phyloP scores from a whole-genome alignment of 2,113 vertebrate genomes.

The Gobius niger region DNA sequence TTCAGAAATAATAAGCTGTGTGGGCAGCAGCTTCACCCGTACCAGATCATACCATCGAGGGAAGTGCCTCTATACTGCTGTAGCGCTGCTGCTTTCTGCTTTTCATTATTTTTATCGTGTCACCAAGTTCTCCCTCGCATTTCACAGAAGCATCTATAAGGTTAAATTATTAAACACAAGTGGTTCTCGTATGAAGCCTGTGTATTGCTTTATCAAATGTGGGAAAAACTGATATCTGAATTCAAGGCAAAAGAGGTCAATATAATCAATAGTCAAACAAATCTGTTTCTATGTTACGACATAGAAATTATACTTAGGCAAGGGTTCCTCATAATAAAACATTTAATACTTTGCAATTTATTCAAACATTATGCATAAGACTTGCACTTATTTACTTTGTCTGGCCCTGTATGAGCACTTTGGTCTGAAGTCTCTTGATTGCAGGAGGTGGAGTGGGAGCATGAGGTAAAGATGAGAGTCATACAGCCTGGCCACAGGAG shows the following conservation, averaged over 20 bases:
- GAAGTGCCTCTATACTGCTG: constrained; percentile 18
- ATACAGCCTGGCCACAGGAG: constrained; percentile 53
- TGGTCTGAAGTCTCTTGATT: constrained; percentile 38
- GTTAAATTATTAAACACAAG: constrained; percentile 28
- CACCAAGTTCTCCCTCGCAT: background rate
- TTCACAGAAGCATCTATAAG: background rate
- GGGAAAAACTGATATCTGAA: constrained; percentile 29
- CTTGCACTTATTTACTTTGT: too few relatives aligned
- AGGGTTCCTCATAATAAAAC: too few relatives aligned
- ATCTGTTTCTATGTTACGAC: too few relatives aligned
- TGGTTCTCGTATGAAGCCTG: constrained; percentile 29
- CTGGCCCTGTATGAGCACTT: background rate
- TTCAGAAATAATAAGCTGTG: constrained; percentile 43
- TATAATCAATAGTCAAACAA: constrained; percentile 58
- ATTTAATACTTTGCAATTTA: too few relatives aligned
- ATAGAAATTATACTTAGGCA: too few relatives aligned
- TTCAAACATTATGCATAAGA: too few relatives aligned
- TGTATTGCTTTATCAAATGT: constrained; percentile 26
- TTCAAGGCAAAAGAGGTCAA: constrained; percentile 33
- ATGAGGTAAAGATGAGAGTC: constrained; percentile 45
- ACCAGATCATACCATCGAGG: constrained; percentile 23
- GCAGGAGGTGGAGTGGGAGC: constrained; percentile 34
- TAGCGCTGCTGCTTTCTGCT: constrained; percentile 1
- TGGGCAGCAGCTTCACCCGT: constrained; percentile 32
- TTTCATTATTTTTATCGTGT: constrained; percentile 10